A percentile compares a stretch with the other conserved stretches of the same genome.
Conservation (phyloP, 2,888 invertebrate genomes). For the Lasioglossum calceatum region DNA sequence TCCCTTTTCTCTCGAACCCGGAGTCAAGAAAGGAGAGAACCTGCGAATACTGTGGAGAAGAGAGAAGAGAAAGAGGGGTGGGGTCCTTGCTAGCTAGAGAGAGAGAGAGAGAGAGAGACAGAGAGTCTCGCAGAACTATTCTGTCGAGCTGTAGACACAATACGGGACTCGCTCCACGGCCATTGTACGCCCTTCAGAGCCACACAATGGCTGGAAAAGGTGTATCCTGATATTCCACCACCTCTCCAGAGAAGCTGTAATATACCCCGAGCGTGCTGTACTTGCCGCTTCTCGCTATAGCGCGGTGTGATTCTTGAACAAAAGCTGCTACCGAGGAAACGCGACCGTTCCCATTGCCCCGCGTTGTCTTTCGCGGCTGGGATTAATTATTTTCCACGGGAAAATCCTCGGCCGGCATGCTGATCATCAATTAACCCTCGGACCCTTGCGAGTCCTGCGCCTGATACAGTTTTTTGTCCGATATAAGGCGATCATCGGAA, state of each 20-base stretch:
- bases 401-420: not conserved
- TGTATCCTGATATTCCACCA: conserved; percentile 80
- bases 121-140: conserved; percentile 74
- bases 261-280: conserved; percentile 64
- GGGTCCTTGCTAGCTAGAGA: not conserved
- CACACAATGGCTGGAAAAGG: conserved; percentile 79
- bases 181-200: conserved; percentile 75
- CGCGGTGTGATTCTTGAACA: conserved; percentile 72
- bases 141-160: conserved; percentile 78
- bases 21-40: conserved; percentile 62
- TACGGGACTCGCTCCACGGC: conserved; percentile 79
- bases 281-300: conserved; percentile 62
- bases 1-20: conserved; percentile 66
- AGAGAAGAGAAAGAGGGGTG: conserved; percentile 33
- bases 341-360: conserved; percentile 45
- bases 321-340: conserved; percentile 62
- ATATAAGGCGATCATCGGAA: no score
- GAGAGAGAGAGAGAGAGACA: conserved; percentile 41
- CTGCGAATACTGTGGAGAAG: not conserved
- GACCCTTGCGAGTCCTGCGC: no score
- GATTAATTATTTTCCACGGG: conserved; percentile 48
- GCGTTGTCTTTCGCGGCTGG: conserved; percentile 43
- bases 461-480: no score
- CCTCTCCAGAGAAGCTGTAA: conserved; percentile 71
- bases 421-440: not conserved